phyloP scores from a whole-genome alignment of 2,113 vertebrate species.

The Taurulus bubalis region DNA sequence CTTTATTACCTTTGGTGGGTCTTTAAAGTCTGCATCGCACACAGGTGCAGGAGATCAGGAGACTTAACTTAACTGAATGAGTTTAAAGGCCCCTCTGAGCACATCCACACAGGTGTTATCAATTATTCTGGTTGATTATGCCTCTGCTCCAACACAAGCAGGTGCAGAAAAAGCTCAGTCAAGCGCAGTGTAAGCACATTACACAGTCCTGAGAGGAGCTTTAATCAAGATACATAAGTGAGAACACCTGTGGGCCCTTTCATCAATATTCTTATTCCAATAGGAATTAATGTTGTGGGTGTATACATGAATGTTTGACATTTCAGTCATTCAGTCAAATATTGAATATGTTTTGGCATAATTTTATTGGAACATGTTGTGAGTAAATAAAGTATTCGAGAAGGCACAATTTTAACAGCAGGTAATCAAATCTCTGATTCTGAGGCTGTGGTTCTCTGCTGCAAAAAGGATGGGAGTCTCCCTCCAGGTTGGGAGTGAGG shows the following conservation, averaged over 20 bases:
- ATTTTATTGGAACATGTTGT: neutral
- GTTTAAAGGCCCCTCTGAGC: neutral
- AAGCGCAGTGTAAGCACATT: no score
- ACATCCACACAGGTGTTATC: neutral
- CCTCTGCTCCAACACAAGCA: neutral
- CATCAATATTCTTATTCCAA: neutral
- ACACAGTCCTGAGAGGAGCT: no score
- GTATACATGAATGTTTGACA: neutral
- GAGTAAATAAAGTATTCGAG: neutral
- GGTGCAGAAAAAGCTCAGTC: neutral
- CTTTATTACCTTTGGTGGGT: neutral
- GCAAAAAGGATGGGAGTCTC: no score
- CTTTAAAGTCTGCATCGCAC: neutral
- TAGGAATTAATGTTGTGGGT: neutral
- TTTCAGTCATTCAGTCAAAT: neutral
- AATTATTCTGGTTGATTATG: neutral
- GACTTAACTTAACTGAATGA: neutral
- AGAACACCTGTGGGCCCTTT: no score
- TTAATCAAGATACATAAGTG: no score
- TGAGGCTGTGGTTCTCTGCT: no score
- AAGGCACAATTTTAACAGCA: neutral
- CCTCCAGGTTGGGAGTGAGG: no score
- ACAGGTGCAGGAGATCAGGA: neutral
- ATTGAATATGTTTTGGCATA: neutral
- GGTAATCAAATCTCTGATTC: neutral